Evolutionary conservation across 2,888 invertebrate species (phyloP).

Genomic region (Drosophila meridiana): DNA sequence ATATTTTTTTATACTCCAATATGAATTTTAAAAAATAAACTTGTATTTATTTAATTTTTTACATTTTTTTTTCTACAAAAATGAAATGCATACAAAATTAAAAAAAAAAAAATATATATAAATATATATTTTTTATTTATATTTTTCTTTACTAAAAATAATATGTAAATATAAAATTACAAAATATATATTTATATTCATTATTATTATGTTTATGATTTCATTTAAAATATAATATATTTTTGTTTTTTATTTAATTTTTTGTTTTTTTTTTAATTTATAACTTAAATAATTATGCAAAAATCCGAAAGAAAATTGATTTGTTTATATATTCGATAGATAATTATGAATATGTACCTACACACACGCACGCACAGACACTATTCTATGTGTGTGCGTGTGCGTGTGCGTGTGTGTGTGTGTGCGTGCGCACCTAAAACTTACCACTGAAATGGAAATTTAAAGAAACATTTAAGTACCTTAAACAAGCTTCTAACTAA

Average conservation of each 20-base stretch:
- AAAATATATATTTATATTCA: neutral
- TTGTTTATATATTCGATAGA: slow-evolving; percentile 25
- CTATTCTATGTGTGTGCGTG: neutral
- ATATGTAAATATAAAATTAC: neutral
- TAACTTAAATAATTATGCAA: neutral
- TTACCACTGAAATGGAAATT: slow-evolving; percentile 74
- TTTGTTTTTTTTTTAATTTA: neutral
- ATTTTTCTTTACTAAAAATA: neutral
- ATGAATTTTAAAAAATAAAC: neutral
- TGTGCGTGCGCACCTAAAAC: slow-evolving; percentile 53
- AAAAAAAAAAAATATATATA: neutral
- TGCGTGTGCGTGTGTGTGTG: neutral
- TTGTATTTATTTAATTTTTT: no score
- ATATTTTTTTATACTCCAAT: neutral
- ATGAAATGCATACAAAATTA: neutral
- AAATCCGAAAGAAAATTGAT: slow-evolving; percentile 7
- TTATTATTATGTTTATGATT: neutral
- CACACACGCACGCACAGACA: slow-evolving; percentile 22
- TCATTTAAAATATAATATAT: no score
- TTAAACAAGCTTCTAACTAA: slow-evolving; percentile 75
- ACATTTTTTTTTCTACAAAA: no score
- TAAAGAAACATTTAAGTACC: slow-evolving; percentile 78
- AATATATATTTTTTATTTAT: neutral
- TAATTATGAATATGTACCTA: slow-evolving; percentile 58
- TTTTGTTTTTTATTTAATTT: neutral